Conservation (phyloP, 2,888 invertebrate species). For the Scaptomyza parva region DNA sequence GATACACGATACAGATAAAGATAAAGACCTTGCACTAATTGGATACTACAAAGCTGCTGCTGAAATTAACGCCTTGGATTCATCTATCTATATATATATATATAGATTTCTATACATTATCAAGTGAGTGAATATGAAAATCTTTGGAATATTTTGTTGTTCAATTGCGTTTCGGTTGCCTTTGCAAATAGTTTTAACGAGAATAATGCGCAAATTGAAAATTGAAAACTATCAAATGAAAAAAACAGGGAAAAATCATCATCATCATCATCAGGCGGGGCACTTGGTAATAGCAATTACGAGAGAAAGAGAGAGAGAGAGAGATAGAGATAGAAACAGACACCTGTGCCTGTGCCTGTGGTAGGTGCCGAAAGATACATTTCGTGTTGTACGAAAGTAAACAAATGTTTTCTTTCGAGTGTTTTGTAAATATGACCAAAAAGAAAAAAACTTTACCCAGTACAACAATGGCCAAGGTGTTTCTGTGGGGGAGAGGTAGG, state of each 20-base stretch:
- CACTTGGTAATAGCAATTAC: conserved; percentile 23
- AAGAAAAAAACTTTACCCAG: not conserved
- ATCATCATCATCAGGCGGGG: not conserved
- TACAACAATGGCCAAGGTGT: conserved; percentile 25
- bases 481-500: not conserved
- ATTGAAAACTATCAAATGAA: conserved; percentile 14
- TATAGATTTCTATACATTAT: not conserved
- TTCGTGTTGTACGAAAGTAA: conserved; percentile 43
- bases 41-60: conserved; percentile 42
- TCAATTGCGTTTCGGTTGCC: conserved; percentile 37
- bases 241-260: conserved; percentile 25
- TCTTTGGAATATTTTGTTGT: conserved; percentile 13
- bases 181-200: conserved; percentile 33
- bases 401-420: conserved; percentile 54
- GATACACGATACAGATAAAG: conserved; percentile 1
- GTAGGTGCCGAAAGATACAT: conserved; percentile 40
- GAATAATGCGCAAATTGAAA: conserved; percentile 52
- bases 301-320: not conserved
- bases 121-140: conserved; percentile 32
- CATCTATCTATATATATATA: conserved; percentile 11
- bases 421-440: conserved; percentile 54
- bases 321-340: conserved; percentile 19
- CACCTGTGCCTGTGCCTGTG: conserved; percentile 11
- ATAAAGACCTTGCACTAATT: conserved; percentile 51
- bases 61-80: conserved; percentile 22